These are phyloP conservation scores for Cataglyphis altisquamis DNA, from an alignment of 2,888 invertebrate species.

Conservation along the genomic window DNA sequence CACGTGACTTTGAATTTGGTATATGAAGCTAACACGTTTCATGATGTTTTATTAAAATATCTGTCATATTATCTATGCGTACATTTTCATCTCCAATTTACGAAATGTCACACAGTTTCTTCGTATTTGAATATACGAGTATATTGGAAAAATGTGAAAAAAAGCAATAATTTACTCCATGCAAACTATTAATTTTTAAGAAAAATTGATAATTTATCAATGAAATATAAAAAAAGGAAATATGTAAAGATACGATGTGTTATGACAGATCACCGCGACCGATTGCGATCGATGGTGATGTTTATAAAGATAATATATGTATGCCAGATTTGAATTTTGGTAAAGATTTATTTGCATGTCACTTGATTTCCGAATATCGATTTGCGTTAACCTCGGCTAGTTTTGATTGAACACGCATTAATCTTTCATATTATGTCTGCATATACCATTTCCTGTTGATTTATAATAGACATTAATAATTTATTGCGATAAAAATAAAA, in stretches of 20 bases:
- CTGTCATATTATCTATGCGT: background rate
- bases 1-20: background rate
- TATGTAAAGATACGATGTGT: conserved; percentile 5
- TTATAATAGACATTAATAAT: conserved; percentile 26
- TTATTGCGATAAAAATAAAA: background rate
- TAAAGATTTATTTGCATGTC: conserved; percentile 31
- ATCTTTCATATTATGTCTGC: conserved; percentile 24
- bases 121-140: background rate
- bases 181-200: background rate
- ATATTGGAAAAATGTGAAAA: too few species aligned
- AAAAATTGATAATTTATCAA: background rate
- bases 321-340: background rate
- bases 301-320: conserved; percentile 26
- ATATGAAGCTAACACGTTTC: background rate
- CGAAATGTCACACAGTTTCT: conserved; percentile 3
- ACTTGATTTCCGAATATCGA: conserved; percentile 63
- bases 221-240: background rate
- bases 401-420: conserved; percentile 24
- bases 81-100: conserved; percentile 10
- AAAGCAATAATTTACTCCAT: background rate
- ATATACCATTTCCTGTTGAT: background rate
- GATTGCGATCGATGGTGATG: conserved; percentile 22
- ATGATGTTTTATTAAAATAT: conserved; percentile 3
- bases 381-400: background rate
- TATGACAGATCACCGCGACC: background rate